These are phyloP conservation scores for Pteropus alecto DNA, from an alignment of 2,113 vertebrate genomes.

Conservation along the genomic window DNA sequence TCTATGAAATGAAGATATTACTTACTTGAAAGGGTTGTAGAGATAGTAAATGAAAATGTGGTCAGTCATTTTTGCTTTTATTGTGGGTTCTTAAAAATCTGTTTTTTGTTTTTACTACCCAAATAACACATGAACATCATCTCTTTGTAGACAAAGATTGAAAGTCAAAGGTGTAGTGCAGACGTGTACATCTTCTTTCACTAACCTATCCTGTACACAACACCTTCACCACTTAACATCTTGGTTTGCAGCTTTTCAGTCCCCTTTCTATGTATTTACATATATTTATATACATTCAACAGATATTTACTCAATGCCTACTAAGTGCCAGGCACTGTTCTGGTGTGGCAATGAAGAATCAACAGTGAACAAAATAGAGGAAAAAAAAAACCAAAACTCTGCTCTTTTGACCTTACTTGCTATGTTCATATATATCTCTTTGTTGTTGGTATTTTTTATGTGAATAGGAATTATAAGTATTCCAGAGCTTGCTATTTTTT, in stretches of 20 bases:
- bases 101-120: neutral
- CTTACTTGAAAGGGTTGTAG: neutral
- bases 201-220: neutral
- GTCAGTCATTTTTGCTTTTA: neutral
- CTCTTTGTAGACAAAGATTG: neutral
- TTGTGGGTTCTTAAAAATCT: neutral
- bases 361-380: neutral
- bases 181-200: neutral
- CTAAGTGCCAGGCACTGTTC: neutral
- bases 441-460: neutral
- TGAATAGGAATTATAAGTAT: neutral
- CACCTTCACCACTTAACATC: neutral
- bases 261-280: neutral
- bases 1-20: neutral
- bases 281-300: neutral
- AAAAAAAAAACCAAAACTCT: neutral
- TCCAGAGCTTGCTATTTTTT: neutral
- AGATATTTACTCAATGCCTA: neutral
- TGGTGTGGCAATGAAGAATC: neutral
- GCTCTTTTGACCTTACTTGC: neutral
- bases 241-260: neutral
- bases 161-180: neutral
- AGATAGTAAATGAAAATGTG: neutral
- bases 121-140: neutral
- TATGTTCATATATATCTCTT: neutral